Base-by-base conservation (phyloP, 2,888 invertebrate genomes). In the Cosmia pyralina region DNA sequence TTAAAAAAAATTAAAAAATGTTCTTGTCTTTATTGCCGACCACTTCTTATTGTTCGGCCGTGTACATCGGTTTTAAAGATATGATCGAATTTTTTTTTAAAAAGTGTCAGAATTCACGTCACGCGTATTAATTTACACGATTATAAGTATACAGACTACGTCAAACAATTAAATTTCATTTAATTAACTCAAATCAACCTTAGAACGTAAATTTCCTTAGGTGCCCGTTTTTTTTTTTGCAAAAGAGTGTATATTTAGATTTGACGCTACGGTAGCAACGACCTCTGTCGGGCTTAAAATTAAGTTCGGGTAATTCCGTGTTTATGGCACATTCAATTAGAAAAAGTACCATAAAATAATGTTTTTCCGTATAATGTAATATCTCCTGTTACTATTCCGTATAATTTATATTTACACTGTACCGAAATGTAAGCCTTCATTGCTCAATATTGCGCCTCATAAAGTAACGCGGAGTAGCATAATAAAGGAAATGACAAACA, bases 371-470 rank as follows among this genome's bases (percentile, higher is more conserved):
- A 78, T 83, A 85, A 84, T 85, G 83, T 86, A 85, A 90, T 86
- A 87, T 84, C 70, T 82, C 75, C 57, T 77, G 81, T 53, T 78
- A 59, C 28, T 28, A 28, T 28, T 1, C 8, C 57, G 67, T 75
- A 72, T 76, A 85, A 87, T 88, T 87, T 86, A 87, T 82, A 81
- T 28, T 28, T 28, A 79, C 80, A 77, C 75, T 79, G 79, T 82
- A 76, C 78, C 82, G 83, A 87, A 90, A 88, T 85, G 77, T 80
- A 79, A 85, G 82, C 73, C 82, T 69, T 85, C 86, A 87, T 85
- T 85, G 85, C 88, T 88, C 88, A 88, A 88, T 90, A 90, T 88
- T 86, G 85, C 81, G 84, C 82, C 84, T 87, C 87, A 85, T 88
- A 87, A 87, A 87, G 82, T 83, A 87, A 83, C 75, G 73, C 76